Percentiles rank a stretch among this genome's conserved stretches.
These are phyloP conservation scores for Aurelia coerulea DNA, from an alignment of 30 jellyfish, hydroid and myxozoan species.

Conservation along the genomic window DNA sequence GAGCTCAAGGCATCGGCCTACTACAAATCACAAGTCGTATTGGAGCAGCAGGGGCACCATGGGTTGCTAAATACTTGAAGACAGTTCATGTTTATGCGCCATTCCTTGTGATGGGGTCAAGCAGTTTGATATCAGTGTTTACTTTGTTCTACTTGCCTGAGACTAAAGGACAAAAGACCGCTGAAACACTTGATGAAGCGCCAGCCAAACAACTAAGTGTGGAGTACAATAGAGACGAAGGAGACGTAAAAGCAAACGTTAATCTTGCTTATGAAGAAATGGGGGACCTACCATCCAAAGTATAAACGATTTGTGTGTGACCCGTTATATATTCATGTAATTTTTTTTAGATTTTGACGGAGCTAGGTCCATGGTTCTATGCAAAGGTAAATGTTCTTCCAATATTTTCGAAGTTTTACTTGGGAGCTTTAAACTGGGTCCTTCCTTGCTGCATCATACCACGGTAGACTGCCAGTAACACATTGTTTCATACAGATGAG, in stretches of 20 bases:
- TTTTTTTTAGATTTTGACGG: too few relatives aligned
- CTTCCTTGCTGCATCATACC: too few relatives aligned
- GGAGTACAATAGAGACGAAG: neutral
- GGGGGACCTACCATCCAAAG: too few relatives aligned
- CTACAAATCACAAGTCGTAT: slow-evolving; percentile 75
- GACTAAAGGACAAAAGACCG: slow-evolving; percentile 81
- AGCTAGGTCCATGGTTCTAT: too few relatives aligned
- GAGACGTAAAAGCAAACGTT: slow-evolving; percentile 16
- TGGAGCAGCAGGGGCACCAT: slow-evolving; percentile 91
- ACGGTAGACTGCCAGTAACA: too few relatives aligned
- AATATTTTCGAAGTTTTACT: too few relatives aligned
- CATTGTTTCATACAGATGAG: too few relatives aligned
- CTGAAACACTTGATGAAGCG: slow-evolving; percentile 31
- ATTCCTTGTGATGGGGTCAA: slow-evolving; percentile 77
- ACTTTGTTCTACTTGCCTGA: slow-evolving; percentile 65
- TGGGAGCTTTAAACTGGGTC: too few relatives aligned
- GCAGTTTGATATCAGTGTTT: slow-evolving; percentile 45
- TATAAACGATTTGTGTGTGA: too few relatives aligned
- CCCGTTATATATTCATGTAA: too few relatives aligned
- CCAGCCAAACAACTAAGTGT: slow-evolving; percentile 6
- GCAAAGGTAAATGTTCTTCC: too few relatives aligned
- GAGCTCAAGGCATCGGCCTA: slow-evolving; percentile 85
- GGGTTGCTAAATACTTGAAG: slow-evolving; percentile 82
- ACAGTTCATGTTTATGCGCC: slow-evolving; percentile 56
- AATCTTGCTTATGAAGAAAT: slow-evolving; percentile 16